Conservation (phyloP, 2,888 invertebrate species). For the Phymatocera aterrima region DNA sequence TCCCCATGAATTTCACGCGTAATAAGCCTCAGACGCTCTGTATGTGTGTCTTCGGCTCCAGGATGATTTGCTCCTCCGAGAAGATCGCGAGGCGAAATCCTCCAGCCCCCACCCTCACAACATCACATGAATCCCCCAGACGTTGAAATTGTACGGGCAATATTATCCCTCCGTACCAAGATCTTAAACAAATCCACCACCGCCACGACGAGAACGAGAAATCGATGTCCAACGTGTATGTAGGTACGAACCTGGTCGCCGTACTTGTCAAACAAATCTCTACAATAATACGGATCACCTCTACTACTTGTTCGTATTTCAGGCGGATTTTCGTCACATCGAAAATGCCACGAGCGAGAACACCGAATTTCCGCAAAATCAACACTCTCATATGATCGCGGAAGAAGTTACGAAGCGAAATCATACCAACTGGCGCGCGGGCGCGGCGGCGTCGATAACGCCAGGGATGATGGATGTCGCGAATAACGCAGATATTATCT, state of each 20-base stretch:
- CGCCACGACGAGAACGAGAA: too few species aligned
- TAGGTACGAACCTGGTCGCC: too few species aligned
- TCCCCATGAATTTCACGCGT: conserved; percentile 36
- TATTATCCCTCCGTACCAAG: not conserved
- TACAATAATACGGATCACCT: too few species aligned
- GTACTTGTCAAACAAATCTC: too few species aligned
- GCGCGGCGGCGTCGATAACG: too few species aligned
- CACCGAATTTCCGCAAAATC: too few species aligned
- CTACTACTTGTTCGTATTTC: too few species aligned
- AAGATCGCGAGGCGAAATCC: conserved; percentile 35
- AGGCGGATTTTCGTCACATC: too few species aligned
- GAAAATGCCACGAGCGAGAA: too few species aligned
- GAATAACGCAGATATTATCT: conserved; percentile 29
- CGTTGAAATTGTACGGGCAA: not conserved
- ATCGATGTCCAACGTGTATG: too few species aligned
- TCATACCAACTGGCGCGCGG: not conserved
- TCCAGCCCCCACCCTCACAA: not conserved
- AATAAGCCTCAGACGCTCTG: conserved; percentile 43
- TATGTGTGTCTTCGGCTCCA: conserved; percentile 39
- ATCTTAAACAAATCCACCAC: not conserved
- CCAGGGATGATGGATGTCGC: conserved; percentile 14
- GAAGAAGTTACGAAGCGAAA: too few species aligned
- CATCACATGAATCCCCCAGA: not conserved
- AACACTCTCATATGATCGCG: too few species aligned
- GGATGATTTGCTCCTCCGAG: conserved; percentile 35